A percentile compares a stretch with the other conserved stretches of the same genome.
Evolutionary conservation across 2,888 invertebrate species (phyloP).

Genomic region (Cyrtodaria siliqua): DNA sequence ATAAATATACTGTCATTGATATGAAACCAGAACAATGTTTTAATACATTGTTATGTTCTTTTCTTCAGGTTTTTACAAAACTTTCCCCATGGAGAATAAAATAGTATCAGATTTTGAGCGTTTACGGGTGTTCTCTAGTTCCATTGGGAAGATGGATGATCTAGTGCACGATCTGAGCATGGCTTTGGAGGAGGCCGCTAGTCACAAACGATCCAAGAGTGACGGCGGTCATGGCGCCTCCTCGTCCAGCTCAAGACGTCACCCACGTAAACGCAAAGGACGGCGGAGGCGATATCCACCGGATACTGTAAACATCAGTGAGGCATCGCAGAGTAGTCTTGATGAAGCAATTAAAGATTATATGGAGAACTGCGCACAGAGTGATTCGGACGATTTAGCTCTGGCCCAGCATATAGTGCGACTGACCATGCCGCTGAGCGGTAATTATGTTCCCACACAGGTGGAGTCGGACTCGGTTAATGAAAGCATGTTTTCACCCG

Average conservation of each 20-base stretch:
- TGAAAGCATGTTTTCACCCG: constrained; percentile 93
- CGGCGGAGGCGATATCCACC: constrained; percentile 72
- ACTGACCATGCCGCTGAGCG: constrained; percentile 75
- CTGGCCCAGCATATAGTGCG: constrained; percentile 72
- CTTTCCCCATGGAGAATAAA: constrained; percentile 83
- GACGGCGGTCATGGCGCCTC: constrained; percentile 69
- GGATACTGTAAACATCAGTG: constrained; percentile 82
- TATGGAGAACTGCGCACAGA: constrained; percentile 82
- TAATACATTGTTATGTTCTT: no score
- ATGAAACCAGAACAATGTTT: no score
- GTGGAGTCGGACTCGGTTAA: constrained; percentile 93
- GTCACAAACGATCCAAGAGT: constrained; percentile 67
- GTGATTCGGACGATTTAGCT: constrained; percentile 85
- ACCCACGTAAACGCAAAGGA: constrained; percentile 76
- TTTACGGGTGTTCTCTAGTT: constrained; percentile 83
- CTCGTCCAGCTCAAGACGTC: constrained; percentile 67
- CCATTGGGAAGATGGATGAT: constrained; percentile 85
- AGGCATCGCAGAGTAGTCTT: constrained; percentile 85
- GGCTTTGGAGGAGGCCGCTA: constrained; percentile 85
- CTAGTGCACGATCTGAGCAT: constrained; percentile 85
- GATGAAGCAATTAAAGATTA: constrained; percentile 84
- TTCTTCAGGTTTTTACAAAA: constrained; percentile 39
- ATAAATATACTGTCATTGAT: no score
- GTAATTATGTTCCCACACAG: constrained; percentile 75
- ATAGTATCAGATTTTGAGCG: constrained; percentile 85